These are phyloP conservation scores for Eublepharis macularius DNA, from an alignment of 2,113 vertebrate genomes.

Conservation along the genomic window DNA sequence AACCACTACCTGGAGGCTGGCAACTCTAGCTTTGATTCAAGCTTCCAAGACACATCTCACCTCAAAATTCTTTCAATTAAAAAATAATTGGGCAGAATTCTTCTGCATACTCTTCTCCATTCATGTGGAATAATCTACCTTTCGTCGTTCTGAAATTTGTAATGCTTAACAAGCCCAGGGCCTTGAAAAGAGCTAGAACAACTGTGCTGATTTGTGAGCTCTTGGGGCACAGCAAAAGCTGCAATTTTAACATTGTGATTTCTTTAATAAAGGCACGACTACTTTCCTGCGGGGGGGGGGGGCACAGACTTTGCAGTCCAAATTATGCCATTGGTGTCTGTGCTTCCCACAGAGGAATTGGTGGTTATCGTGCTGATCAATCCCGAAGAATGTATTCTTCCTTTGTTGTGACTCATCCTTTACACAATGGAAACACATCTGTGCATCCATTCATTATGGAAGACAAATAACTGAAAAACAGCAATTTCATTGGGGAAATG, in stretches of 20 bases:
- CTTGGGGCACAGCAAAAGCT: conserved; percentile 18
- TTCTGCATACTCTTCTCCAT: background rate
- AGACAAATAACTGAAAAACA: too few species aligned
- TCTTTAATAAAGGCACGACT: background rate
- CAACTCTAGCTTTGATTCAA: too few species aligned
- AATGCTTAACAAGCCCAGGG: background rate
- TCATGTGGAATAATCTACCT: conserved; percentile 1
- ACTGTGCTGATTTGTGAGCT: background rate
- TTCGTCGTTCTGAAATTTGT: conserved; percentile 2
- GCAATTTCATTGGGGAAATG: too few species aligned
- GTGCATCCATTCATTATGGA: background rate
- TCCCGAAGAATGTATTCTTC: background rate
- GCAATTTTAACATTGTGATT: background rate
- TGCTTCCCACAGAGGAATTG: background rate
- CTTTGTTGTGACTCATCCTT: background rate
- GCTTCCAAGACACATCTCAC: conserved; percentile 1
- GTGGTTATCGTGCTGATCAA: background rate
- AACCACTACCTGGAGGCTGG: too few species aligned
- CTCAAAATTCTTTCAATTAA: conserved; percentile 21
- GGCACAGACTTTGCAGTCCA: background rate
- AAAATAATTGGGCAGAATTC: conserved; percentile 20
- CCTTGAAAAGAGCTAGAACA: background rate
- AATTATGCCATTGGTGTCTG: background rate
- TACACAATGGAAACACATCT: background rate
- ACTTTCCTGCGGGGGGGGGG: background rate